Conservation (phyloP, 35 echinoderm and acorn worm species). For the Heliocidaris erythrogramma region DNA sequence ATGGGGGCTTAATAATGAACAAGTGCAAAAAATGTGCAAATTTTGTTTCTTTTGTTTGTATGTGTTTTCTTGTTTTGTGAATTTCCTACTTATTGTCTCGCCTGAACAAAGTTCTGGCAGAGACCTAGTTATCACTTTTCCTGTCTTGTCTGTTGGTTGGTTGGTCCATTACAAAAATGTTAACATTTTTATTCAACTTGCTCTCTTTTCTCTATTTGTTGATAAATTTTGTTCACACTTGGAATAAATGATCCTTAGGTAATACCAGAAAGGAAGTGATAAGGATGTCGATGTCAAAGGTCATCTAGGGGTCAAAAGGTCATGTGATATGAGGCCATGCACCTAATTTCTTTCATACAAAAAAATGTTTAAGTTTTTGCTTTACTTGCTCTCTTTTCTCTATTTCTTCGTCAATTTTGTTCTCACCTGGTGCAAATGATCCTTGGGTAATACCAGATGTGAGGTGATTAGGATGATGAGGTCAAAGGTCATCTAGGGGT, state of each 20-base stretch:
- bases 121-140: neutral
- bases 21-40: too few relatives aligned
- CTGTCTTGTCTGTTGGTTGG: too few relatives aligned
- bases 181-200: neutral
- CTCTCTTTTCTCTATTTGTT: neutral
- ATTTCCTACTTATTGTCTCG: neutral
- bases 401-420: too few relatives aligned
- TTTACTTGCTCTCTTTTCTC: too few relatives aligned
- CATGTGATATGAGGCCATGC: neutral
- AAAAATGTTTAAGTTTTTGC: too few relatives aligned
- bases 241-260: neutral
- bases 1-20: too few relatives aligned
- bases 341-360: neutral
- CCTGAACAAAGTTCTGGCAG: conserved; percentile 10
- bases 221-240: neutral
- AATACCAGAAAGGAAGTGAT: neutral
- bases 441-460: too few relatives aligned
- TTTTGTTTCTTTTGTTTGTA: too few relatives aligned
- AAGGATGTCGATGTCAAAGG: neutral
- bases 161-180: neutral
- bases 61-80: too few relatives aligned
- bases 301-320: conserved; percentile 4
- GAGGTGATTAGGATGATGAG: too few relatives aligned
- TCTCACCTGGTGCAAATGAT: too few relatives aligned
- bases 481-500: too few relatives aligned